Percentiles rank a stretch among this genome's conserved stretches.
These are phyloP conservation scores for Chaetoderma sp. DNA, from an alignment of 2,888 invertebrate genomes.

Conservation along the genomic window DNA sequence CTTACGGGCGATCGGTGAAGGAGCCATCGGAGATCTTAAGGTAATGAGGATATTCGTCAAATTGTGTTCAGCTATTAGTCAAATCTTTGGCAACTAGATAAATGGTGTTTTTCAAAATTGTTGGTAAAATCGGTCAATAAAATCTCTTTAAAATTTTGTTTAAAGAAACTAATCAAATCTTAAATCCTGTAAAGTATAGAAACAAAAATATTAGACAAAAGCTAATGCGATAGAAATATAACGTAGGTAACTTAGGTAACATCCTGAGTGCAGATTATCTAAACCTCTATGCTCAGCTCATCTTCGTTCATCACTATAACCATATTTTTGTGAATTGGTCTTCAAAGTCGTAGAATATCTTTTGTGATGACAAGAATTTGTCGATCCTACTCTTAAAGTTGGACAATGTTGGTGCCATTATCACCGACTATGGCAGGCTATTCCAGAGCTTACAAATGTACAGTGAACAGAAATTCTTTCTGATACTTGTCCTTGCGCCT, in stretches of 20 bases:
- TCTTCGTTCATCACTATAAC: no score
- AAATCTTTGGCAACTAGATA: background rate
- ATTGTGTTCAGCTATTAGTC: background rate
- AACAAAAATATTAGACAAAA: no score
- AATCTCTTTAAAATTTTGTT: no score
- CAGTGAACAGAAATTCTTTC: background rate
- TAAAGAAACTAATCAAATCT: background rate
- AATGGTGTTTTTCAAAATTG: no score
- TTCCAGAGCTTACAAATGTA: no score
- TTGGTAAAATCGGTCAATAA: no score
- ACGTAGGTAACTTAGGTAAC: no score
- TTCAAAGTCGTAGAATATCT: background rate
- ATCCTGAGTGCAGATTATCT: no score
- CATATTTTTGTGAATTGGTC: no score
- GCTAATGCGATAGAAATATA: no score
- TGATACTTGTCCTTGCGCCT: background rate
- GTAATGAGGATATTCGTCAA: constrained; percentile 36
- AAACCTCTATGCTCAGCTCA: no score
- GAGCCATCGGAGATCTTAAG: constrained; percentile 62
- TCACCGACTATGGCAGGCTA: background rate
- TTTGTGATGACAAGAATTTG: background rate
- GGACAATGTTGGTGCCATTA: background rate
- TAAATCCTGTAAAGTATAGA: background rate
- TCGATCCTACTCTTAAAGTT: no score
- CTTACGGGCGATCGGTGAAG: constrained; percentile 62